Percentiles rank a stretch among this genome's conserved stretches.
Conservation (phyloP, 2,797 vertebrate genomes). For the Austrolebias charrua region DNA sequence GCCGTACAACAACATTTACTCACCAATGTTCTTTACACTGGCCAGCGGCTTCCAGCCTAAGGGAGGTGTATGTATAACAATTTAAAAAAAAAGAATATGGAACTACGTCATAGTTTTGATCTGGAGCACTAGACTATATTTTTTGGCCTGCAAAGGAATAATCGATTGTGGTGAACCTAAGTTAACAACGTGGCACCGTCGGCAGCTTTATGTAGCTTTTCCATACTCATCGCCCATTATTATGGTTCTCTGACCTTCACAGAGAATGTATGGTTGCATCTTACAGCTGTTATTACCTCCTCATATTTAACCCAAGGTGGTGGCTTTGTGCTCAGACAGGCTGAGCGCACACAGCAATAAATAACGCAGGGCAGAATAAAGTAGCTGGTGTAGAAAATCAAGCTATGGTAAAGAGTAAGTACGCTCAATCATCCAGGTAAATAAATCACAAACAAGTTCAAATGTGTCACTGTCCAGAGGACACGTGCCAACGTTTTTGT, state of each 20-base stretch:
- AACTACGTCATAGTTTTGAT: neutral
- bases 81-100: neutral
- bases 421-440: too few relatives aligned
- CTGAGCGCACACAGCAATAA: slow-evolving; percentile 15
- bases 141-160: slow-evolving; percentile 5
- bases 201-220: slow-evolving; percentile 9
- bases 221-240: slow-evolving; percentile 26
- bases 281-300: slow-evolving; percentile 25
- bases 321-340: slow-evolving; percentile 13
- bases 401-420: neutral
- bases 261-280: slow-evolving; percentile 17
- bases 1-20: slow-evolving; percentile 44
- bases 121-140: slow-evolving; percentile 1
- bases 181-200: slow-evolving; percentile 5
- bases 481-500: too few relatives aligned
- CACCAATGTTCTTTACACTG: slow-evolving; percentile 45
- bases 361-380: slow-evolving; percentile 29
- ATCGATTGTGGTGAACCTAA: neutral
- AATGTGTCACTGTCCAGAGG: too few relatives aligned
- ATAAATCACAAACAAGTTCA: too few relatives aligned
- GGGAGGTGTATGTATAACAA: slow-evolving; percentile 2
- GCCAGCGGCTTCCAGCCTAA: slow-evolving; percentile 25
- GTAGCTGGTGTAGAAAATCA: neutral
- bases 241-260: slow-evolving; percentile 35
- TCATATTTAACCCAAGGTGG: slow-evolving; percentile 32